Base-by-base conservation (phyloP, 1,140 invertebrate species). In the Micrasema longulum region DNA sequence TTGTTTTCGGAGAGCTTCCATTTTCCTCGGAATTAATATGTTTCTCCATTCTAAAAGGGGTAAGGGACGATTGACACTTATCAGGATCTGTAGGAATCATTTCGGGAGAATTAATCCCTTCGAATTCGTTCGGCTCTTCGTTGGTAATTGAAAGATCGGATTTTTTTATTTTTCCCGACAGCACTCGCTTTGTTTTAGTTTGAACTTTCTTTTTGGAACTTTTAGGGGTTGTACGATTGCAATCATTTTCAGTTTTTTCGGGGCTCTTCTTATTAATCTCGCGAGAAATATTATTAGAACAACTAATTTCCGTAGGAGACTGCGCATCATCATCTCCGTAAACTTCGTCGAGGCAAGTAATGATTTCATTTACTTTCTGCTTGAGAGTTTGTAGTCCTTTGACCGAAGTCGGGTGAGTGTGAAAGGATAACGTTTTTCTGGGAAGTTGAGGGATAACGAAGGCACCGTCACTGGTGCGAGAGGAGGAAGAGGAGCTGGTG, bases 61-160 rank as follows among this genome's bases (percentile, higher is more conserved):
- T 45, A 22, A 22, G 60, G 1, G 43, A 47, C 14, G 16, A 38
- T 47, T 55, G 26, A n/a, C 18, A 41, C 12, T 63, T 69, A 55
- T 83, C 81, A 0, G 80, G 80, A 57, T 85, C 84, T 0, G 79
- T 81, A 18, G 81, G 79, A 26, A 84, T 76, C 80, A 83, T 83
- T 79, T 84, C 83, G n/a, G 83, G 84, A n/a, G 84, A 85, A 75
- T 84, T 81, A 73, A 83, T 83, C 0, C 79, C 80, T 31, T 83
- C 80, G 73, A 80, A 79, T 53, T 84, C 82, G 0, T 79, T 77
- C 18, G 83, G 81, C 47, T 76, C 75, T 70, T 86, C 84, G 0
- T 74, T 77, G 60, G 83, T 84, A 5, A 82, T 81, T 0, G 84
- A 82, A 43, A 85, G 64, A 62, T 84, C 76, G 0, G 82, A 80